Percentiles rank a stretch among this genome's conserved stretches.
These are phyloP conservation scores for Caradrina clavipalpis DNA, from an alignment of 2,888 invertebrate genomes.

Conservation along the genomic window DNA sequence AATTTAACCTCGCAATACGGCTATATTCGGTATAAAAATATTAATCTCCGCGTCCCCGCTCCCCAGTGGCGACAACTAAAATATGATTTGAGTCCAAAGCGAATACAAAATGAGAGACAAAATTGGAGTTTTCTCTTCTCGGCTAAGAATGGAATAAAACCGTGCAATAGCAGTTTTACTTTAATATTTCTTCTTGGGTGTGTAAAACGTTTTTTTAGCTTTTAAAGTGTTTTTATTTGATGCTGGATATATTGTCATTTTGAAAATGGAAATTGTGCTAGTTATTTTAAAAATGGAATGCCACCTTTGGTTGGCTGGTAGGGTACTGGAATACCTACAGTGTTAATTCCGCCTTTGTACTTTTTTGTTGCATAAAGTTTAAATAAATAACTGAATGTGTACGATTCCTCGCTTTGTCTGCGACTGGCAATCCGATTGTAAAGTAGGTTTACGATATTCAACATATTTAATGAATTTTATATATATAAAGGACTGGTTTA, in stretches of 20 bases:
- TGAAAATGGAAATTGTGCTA: conserved; percentile 18
- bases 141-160: conserved; percentile 75
- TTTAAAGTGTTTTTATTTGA: conserved; percentile 51
- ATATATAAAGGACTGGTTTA: no score
- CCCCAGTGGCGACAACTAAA: conserved; percentile 74
- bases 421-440: no score
- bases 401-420: no score
- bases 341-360: no score
- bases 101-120: conserved; percentile 80
- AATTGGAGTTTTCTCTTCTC: conserved; percentile 78
- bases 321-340: no score
- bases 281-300: background rate
- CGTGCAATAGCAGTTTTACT: conserved; percentile 69
- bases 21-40: conserved; percentile 59
- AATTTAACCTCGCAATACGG: conserved; percentile 57
- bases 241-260: conserved; percentile 21
- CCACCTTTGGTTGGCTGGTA: no score
- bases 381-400: no score
- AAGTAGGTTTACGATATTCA: background rate
- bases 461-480: background rate
- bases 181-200: conserved; percentile 73
- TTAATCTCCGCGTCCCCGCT: conserved; percentile 55
- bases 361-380: no score
- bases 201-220: conserved; percentile 68
- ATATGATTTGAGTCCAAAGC: conserved; percentile 79